Percentiles rank a stretch among this genome's conserved stretches.
phyloP scores from a whole-genome alignment of 2,888 invertebrate species.

The Orthosia gothica region DNA sequence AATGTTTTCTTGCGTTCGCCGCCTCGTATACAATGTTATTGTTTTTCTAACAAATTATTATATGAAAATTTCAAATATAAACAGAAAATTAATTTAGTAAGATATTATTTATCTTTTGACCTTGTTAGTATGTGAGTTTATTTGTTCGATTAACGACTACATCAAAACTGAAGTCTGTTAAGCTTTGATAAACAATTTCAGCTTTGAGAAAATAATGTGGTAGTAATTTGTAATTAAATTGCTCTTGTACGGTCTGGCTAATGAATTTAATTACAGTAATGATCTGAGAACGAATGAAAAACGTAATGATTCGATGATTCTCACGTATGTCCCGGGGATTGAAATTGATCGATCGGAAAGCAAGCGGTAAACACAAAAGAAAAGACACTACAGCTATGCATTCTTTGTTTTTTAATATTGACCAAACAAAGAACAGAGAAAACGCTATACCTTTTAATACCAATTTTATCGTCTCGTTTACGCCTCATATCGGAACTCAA shows the following conservation, averaged over 20 bases:
- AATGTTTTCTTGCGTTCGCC: slow-evolving; percentile 75
- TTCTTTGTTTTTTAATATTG: not conserved
- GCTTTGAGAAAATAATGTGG: slow-evolving; percentile 25
- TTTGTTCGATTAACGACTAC: slow-evolving; percentile 26
- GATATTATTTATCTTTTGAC: slow-evolving; percentile 32
- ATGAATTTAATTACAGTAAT: slow-evolving; percentile 46
- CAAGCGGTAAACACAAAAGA: not conserved
- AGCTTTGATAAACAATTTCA: slow-evolving; percentile 25
- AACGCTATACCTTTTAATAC: slow-evolving; percentile 14
- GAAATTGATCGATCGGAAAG: slow-evolving; percentile 40
- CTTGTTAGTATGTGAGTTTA: slow-evolving; percentile 2
- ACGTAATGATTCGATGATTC: slow-evolving; percentile 40
- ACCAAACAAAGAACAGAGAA: slow-evolving; percentile 20
- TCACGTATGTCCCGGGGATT: slow-evolving; percentile 38
- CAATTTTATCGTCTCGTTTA: slow-evolving; percentile 39
- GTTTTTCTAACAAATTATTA: slow-evolving; percentile 76
- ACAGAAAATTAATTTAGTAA: slow-evolving; percentile 68
- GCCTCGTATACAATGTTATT: slow-evolving; percentile 72
- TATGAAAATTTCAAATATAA: slow-evolving; percentile 69
- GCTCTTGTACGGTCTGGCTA: slow-evolving; percentile 24
- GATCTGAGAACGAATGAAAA: slow-evolving; percentile 54
- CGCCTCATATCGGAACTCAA: slow-evolving; percentile 42
- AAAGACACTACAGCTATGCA: not conserved
- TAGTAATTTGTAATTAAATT: slow-evolving; percentile 43
- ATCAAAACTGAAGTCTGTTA: slow-evolving; percentile 24